Base-by-base conservation (phyloP, 2,888 invertebrate species). In the Drosophila peninsularis region DNA sequence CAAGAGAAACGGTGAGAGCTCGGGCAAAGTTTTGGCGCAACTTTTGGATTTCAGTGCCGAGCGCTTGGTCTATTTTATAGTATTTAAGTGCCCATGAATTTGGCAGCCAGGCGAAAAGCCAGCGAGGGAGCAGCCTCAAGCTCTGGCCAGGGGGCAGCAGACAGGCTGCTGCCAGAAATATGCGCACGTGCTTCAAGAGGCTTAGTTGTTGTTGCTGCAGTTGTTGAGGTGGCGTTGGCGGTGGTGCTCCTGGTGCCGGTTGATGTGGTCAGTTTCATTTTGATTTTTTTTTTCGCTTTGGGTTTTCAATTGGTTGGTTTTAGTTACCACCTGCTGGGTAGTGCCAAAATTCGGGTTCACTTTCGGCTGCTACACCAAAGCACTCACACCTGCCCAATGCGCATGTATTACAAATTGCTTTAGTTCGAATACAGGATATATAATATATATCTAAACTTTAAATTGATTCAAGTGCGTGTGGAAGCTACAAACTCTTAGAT, bases 21-120 rank as follows among this genome's bases (percentile, higher is more conserved):
- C 64, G 70, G 74, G 69, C 66, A 88, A 88, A 83, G 61, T 83
- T 88, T 73, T 45, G 49, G 68, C 44, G 68, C 63, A 83, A 83
- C 88, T 83, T 83, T 83, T 80, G 68, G 57, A 78, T 88, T 88
- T 86, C 78, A 88, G 87, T 78, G 78, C 69, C 89, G 65, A 64
- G 64, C 71, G 66, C 73, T 78, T 73, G 83, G 83, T 86, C 83
- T 86, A 88, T 83, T 83, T 83, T 88, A 83, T 75, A 78, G 87
- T 73, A 83, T 86, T 83, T 88, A 88, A 88, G 83, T 88, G 83
- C 75, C 88, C 87, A 83, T 83, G 83, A 83, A 86, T 88, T 86
- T 83, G 55, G 69, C 61, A 63, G 61, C 61, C 75, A 24, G 41
- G 41, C 44, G 56, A 56, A 36, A 36, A 45, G 58, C 44, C 34